Base-by-base conservation (phyloP, 1,140 invertebrate species). In the Ruditapes philippinarum region DNA sequence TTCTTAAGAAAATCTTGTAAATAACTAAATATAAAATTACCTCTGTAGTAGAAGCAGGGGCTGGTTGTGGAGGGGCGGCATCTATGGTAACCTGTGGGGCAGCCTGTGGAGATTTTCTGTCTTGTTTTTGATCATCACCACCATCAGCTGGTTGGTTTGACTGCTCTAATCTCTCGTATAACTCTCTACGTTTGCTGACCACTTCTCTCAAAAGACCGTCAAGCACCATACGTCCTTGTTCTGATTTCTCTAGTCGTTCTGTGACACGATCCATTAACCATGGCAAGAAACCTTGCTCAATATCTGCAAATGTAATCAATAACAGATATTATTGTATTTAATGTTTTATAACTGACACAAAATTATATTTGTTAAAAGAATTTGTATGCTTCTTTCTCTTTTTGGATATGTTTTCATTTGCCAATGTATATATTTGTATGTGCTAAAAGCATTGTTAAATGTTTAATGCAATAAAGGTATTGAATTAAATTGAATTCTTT, bases 201-300 rank as follows among this genome's bases (percentile, higher is more conserved):
- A 96, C 94, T 28, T 95, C 94, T 11, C 95, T 86, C 17, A 96
- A 62, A 0, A 96, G 81, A 38, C 97, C 97, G 95, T 97, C 97
- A 31, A 98, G 96, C 42, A 98, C 96, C 93, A 98, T 97, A 76
- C 97, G 96, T 84, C 97, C 98, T 90, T 97, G 97, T 70, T 98
- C 97, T 95, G 98, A 97, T 68, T 97, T 97, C 60, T 98, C 97
- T 88, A 98, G 96, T 95, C 98, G 97, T 81, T 97, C 96, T 51
- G 97, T 97, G 22, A 98, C 98, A 95, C 98, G 97, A 22, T 97
- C 97, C 95, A 98, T 97, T 88, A 99, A 95, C 98, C 98, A 98
- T n/a, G 98, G 98, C 96, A 98, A 97, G 95, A 98, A 97, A 65
- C 97, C 97, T 92, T 98, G 97, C 93, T 98, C 97, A 68, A 96